These are phyloP conservation scores for Trachelus troglodyta DNA, from an alignment of 2,888 invertebrate species.

Conservation along the genomic window DNA sequence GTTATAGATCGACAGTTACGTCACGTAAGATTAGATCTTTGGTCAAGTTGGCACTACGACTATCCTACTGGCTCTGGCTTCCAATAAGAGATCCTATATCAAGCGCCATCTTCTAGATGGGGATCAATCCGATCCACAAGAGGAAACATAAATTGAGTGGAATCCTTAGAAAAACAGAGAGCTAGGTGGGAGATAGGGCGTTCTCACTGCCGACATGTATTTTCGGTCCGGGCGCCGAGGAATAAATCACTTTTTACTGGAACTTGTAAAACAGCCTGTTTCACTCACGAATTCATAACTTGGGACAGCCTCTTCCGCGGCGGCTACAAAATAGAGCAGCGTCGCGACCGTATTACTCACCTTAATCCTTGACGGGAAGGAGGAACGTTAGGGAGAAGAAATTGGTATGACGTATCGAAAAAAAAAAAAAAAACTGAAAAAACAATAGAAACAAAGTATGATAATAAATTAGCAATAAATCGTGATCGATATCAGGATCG, in stretches of 20 bases:
- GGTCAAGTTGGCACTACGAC: neutral
- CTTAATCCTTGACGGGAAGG: neutral
- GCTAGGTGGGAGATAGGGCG: slow-evolving; percentile 21
- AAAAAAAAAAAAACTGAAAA: neutral
- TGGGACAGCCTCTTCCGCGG: slow-evolving; percentile 3
- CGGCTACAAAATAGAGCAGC: neutral
- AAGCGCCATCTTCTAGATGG: neutral
- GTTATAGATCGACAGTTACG: neutral
- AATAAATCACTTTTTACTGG: slow-evolving; percentile 39
- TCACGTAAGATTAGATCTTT: neutral
- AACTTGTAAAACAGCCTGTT: slow-evolving; percentile 13
- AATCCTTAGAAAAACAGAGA: slow-evolving; percentile 32
- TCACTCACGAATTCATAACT: slow-evolving; percentile 4
- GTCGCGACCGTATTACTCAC: neutral
- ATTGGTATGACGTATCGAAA: neutral
- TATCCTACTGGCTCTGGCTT: neutral
- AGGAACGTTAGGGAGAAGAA: neutral
- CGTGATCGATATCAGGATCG: neutral
- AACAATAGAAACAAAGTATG: neutral
- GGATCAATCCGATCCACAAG: slow-evolving; percentile 26
- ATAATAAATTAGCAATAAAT: neutral
- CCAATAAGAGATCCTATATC: neutral
- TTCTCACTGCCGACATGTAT: neutral
- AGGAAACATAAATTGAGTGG: slow-evolving; percentile 43
- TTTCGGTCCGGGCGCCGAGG: slow-evolving; percentile 16